Conservation (phyloP, 2,888 invertebrate species). For the Thera obeliscata region DNA sequence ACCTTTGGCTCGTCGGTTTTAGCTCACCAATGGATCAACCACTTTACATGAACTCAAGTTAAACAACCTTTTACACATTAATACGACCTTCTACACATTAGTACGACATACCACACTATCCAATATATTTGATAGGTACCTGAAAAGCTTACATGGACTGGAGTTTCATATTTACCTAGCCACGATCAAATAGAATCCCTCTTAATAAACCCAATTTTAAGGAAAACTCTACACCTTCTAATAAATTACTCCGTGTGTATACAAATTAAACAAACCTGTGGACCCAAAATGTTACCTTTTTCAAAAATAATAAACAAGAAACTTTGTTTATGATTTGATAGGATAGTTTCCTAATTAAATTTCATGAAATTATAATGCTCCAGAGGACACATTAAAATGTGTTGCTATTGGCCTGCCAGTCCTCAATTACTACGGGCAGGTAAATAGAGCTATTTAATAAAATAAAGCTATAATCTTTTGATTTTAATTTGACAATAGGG, state of each 20-base stretch:
- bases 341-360: background rate
- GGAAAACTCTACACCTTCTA: conserved; percentile 18
- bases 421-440: no score
- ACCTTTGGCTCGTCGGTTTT: no score
- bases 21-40: no score
- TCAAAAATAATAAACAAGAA: conserved; percentile 18
- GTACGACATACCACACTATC: background rate
- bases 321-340: conserved; percentile 12
- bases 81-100: background rate
- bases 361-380: conserved; percentile 1
- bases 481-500: no score
- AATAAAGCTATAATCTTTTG: no score
- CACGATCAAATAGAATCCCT: conserved; percentile 20
- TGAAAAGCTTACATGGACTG: no score
- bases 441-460: no score
- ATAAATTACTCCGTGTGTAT: conserved; percentile 9
- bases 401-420: no score
- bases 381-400: background rate
- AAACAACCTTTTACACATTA: no score
- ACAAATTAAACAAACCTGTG: background rate
- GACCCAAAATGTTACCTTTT: conserved; percentile 13
- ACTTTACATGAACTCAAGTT: no score
- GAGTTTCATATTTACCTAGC: conserved; percentile 8
- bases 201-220: conserved; percentile 5
- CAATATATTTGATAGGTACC: background rate